Evolutionary conservation across 2,797 vertebrate genomes (phyloP).

Genomic region (Botia kubotai): DNA sequence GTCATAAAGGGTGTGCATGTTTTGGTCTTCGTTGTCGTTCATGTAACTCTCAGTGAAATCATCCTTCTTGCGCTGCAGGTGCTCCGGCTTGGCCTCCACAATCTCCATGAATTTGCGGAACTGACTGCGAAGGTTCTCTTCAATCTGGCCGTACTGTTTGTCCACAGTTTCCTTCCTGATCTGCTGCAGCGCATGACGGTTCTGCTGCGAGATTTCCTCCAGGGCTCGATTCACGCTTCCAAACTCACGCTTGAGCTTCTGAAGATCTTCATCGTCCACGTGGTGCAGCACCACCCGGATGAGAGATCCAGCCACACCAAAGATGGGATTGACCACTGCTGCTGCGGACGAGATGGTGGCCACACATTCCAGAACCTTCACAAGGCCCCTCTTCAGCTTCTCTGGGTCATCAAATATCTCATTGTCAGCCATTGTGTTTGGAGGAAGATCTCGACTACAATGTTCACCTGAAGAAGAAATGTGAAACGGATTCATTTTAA

Average conservation of each 20-base stretch:
- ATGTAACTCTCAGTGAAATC: slow-evolving; percentile 74
- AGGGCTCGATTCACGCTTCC: slow-evolving; percentile 71
- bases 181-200: slow-evolving; percentile 71
- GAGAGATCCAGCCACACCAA: slow-evolving; percentile 78
- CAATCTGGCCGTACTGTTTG: slow-evolving; percentile 75
- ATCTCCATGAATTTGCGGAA: slow-evolving; percentile 82
- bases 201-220: slow-evolving; percentile 74
- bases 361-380: slow-evolving; percentile 57
- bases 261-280: slow-evolving; percentile 80
- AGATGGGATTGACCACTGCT: slow-evolving; percentile 81
- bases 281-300: slow-evolving; percentile 81
- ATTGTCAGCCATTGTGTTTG: slow-evolving; percentile 55
- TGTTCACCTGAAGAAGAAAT: slow-evolving; percentile 24
- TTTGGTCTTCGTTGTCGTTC: slow-evolving; percentile 79
- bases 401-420: slow-evolving; percentile 50
- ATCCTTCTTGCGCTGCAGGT: slow-evolving; percentile 68
- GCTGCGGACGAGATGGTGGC: slow-evolving; percentile 80
- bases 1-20: slow-evolving; percentile 82
- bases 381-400: slow-evolving; percentile 53
- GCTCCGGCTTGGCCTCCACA: slow-evolving; percentile 71
- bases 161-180: slow-evolving; percentile 80
- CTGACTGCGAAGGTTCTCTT: slow-evolving; percentile 81
- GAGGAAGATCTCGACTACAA: background rate
- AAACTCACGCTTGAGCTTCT: slow-evolving; percentile 78
- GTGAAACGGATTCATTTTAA: background rate